Evolutionary conservation across 2,888 invertebrate species (phyloP), one percentile per base, ranked within the genome.

Genomic region (Drosophila ochracea): DNA sequence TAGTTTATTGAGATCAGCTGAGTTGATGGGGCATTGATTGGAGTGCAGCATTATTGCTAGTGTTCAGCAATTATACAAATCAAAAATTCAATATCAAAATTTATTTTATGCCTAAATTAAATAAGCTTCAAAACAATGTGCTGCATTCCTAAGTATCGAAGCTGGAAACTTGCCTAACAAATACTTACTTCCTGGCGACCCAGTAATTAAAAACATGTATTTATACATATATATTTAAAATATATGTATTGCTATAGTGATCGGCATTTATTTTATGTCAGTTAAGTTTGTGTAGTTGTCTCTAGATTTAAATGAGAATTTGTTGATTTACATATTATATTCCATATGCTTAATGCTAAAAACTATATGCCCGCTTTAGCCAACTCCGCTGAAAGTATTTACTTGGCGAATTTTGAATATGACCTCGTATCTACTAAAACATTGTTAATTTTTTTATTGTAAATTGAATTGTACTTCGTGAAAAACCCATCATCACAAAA

Each of bases 251-350:
- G 50, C 65, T 76, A 69, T 53, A 65, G 41, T 65, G 39, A 57
- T 37, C 53, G 47, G 62, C 55, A 69, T 72, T 69, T 72, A 80
- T 80, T 74, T 80, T 49, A 81, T 64, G 62, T 61, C 55, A n/a
- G 78, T 86, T 83, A 83, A 77, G 83, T 83, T 86, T 83, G 84
- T 83, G 84, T 79, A 85, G 83, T 85, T 84, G 35, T 58, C 53
- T 50, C 53, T 77, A 80, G 65, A 71, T 68, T 69, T 68, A 49
- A 72, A 63, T 68, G 66, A 52, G 35, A 28, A 73, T 68, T 77
- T 73, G 67, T 80, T 79, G 35, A 68, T 9, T 61, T 73, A 37
- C 35, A n/a, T 55, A 58, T 49, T 52, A 30, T 37, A 35, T 28
- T 49, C 47, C 62, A 71, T 66, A 67, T 79, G 82, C 86, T 82